Evolutionary conservation across 1,140 invertebrate species (phyloP).

Genomic region (Fopius arisanus): DNA sequence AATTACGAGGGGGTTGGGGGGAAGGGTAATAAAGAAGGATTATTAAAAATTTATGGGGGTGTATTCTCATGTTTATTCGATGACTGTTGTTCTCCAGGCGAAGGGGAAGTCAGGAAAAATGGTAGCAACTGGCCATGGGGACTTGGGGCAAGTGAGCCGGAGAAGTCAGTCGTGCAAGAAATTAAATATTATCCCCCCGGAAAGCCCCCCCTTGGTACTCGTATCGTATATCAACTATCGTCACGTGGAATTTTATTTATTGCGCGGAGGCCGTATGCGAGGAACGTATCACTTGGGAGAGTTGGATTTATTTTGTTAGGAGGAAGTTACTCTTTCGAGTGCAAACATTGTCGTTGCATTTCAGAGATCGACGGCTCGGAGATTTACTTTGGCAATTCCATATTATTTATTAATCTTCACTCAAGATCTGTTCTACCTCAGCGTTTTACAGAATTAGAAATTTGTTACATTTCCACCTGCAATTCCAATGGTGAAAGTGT

Average conservation of each 20-base stretch:
- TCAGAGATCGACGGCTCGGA: too few relatives aligned
- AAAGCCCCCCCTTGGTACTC: neutral
- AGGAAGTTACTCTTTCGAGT: too few relatives aligned
- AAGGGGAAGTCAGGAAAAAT: neutral
- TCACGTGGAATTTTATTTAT: neutral
- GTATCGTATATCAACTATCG: neutral
- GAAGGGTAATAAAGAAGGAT: neutral
- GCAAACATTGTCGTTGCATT: too few relatives aligned
- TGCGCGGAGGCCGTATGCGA: neutral
- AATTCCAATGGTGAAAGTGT: too few relatives aligned
- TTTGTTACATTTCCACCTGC: too few relatives aligned
- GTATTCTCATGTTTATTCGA: neutral
- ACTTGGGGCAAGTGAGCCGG: neutral
- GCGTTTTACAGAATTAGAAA: too few relatives aligned
- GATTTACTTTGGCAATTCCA: too few relatives aligned
- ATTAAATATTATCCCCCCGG: slow-evolving; percentile 51
- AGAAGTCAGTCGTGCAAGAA: slow-evolving; percentile 52
- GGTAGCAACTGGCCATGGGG: neutral
- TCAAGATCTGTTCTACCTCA: too few relatives aligned
- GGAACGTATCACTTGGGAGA: too few relatives aligned
- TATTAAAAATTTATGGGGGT: neutral
- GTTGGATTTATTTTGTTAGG: too few relatives aligned
- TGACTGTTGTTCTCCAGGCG: neutral
- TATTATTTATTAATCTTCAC: too few relatives aligned
- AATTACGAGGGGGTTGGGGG: neutral